These are phyloP conservation scores for Coendou prehensilis DNA, from an alignment of 2,797 vertebrate genomes.

Conservation along the genomic window DNA sequence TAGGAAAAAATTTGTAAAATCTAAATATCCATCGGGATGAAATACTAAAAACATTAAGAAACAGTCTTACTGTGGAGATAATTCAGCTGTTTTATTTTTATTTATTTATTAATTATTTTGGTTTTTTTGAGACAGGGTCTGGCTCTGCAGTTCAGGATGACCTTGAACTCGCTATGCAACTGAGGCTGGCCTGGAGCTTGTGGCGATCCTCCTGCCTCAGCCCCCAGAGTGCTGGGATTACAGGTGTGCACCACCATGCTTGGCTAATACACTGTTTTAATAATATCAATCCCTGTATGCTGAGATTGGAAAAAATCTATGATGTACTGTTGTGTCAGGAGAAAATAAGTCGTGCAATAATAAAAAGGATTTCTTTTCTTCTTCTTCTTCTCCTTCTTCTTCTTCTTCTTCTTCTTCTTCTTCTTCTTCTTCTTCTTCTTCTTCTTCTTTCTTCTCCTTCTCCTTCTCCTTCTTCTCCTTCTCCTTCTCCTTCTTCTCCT, in stretches of 20 bases:
- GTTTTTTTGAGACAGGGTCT: background rate
- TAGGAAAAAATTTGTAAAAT: background rate
- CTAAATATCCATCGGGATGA: background rate
- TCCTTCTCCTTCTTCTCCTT: too few relatives aligned
- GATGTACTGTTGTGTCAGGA: background rate
- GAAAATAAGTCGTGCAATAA: background rate
- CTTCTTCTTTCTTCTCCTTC: too few relatives aligned
- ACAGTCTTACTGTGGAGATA: background rate
- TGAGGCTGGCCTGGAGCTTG: background rate
- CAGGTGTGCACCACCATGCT: background rate
- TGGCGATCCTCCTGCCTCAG: background rate
- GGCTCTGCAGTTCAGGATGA: background rate
- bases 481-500: too few relatives aligned
- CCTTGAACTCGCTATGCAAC: background rate
- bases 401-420: too few relatives aligned
- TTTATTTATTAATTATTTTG: background rate
- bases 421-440: too few relatives aligned
- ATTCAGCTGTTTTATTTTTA: background rate
- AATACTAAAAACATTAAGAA: constrained; percentile 18
- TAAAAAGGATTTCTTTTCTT: background rate
- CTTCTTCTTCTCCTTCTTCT: too few relatives aligned
- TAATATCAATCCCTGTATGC: background rate
- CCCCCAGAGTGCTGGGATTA: background rate
- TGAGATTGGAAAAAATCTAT: background rate
- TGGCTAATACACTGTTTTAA: background rate